Evolutionary conservation across 2,113 vertebrate genomes (phyloP).

Genomic region (Setophaga kirtlandii): DNA sequence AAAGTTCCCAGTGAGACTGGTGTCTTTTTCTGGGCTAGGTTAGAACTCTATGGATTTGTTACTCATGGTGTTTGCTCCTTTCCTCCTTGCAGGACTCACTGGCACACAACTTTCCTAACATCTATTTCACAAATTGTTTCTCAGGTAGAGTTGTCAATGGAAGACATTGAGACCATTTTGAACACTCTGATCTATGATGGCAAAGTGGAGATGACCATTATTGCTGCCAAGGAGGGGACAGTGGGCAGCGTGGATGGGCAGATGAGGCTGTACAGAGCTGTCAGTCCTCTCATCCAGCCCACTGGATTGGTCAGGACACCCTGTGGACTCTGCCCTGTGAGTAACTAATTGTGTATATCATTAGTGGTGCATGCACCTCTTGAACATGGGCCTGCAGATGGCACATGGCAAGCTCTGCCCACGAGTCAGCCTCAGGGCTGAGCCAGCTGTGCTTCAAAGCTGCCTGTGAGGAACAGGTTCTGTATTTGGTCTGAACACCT

Average conservation of each 20-base stretch:
- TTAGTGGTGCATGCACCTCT: background rate
- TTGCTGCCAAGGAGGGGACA: conserved; percentile 94
- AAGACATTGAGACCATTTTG: conserved; percentile 98
- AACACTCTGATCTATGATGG: conserved; percentile 97
- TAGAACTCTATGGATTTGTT: background rate
- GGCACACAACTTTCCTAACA: background rate
- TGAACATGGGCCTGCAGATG: background rate
- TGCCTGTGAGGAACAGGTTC: background rate
- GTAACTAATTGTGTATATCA: background rate
- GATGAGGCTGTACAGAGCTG: conserved; percentile 92
- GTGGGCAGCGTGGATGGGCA: conserved; percentile 94
- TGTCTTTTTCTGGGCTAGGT: background rate
- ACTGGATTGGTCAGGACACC: conserved; percentile 91
- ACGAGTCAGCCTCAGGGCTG: fast-evolving
- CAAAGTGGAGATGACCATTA: conserved; percentile 97
- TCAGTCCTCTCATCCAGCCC: conserved; percentile 87
- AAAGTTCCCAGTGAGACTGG: background rate
- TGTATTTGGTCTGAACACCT: background rate
- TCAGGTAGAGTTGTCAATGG: conserved; percentile 98
- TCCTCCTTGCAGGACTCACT: background rate
- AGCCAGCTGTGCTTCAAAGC: background rate
- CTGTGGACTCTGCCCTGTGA: conserved; percentile 95
- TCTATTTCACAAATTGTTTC: background rate
- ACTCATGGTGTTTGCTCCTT: background rate
- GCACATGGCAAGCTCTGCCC: background rate